A percentile compares a stretch with the other conserved stretches of the same genome.
phyloP scores from a whole-genome alignment of 2,888 invertebrate genomes.

The Punctoribates punctum region DNA sequence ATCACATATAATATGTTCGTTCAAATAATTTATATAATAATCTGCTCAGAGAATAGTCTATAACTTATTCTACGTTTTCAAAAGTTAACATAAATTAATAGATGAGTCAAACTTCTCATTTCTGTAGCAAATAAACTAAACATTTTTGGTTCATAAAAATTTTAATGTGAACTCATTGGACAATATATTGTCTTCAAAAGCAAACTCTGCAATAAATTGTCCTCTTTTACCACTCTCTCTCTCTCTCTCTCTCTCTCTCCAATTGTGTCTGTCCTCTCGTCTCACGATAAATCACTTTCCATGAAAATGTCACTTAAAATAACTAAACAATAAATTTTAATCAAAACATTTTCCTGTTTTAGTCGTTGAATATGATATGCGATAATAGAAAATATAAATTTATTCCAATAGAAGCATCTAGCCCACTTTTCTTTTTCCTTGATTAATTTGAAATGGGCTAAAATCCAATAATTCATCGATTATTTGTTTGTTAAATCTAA shows the following conservation, averaged over 20 bases:
- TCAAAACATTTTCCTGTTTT: constrained; percentile 25
- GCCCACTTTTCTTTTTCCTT: too few relatives aligned
- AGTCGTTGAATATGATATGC: neutral
- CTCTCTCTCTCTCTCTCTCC: neutral
- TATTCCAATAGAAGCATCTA: neutral
- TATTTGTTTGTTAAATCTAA: too few relatives aligned
- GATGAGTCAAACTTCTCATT: neutral
- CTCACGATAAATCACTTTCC: neutral
- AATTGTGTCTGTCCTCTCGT: neutral
- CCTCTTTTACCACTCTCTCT: neutral
- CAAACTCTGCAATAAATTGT: neutral
- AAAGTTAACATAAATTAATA: neutral
- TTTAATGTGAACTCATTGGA: neutral
- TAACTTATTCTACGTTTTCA: neutral
- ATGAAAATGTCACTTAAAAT: constrained; percentile 16
- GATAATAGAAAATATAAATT: neutral
- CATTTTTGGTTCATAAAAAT: neutral
- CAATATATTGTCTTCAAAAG: neutral
- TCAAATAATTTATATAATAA: neutral
- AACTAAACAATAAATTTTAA: constrained; percentile 18
- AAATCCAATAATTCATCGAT: too few relatives aligned
- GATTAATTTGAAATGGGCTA: neutral
- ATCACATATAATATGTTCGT: neutral
- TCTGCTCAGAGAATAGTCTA: neutral
- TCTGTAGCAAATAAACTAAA: neutral